Conservation (phyloP, 2,888 invertebrate genomes). For the Mesodorylaimus sp. region DNA sequence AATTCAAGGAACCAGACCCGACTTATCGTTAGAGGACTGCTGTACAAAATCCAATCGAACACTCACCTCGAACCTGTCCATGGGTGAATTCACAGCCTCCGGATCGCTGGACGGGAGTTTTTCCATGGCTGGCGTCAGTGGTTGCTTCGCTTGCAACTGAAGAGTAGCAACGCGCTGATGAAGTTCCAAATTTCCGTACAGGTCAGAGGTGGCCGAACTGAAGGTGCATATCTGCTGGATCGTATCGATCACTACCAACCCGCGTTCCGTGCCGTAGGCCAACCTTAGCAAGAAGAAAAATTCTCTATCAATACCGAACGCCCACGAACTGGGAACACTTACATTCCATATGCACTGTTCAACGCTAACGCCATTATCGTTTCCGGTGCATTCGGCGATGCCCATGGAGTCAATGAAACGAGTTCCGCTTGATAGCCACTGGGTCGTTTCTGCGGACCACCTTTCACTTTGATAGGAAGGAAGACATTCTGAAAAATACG, state of each 20-base stretch:
- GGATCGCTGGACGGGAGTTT: background rate
- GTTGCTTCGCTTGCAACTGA: too few relatives aligned
- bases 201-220: conserved; percentile 69
- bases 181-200: conserved; percentile 51
- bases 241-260: conserved; percentile 82
- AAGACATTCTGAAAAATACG: background rate
- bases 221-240: conserved; percentile 58
- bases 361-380: conserved; percentile 71
- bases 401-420: conserved; percentile 69
- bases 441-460: conserved; percentile 60
- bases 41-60: too few relatives aligned
- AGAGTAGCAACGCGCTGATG: too few relatives aligned
- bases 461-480: conserved; percentile 40
- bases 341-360: conserved; percentile 93
- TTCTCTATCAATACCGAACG: background rate
- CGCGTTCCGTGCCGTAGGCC: conserved; percentile 91
- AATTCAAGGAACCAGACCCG: too few relatives aligned
- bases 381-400: conserved; percentile 48
- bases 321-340: conserved; percentile 38
- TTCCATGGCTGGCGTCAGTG: background rate
- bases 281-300: conserved; percentile 44
- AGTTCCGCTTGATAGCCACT: conserved; percentile 93
- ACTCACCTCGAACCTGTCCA: background rate
- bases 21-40: too few relatives aligned
- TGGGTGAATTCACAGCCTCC: background rate